A percentile compares a stretch with the other conserved stretches of the same genome.
Evolutionary conservation across 2,888 invertebrate species (phyloP).

Genomic region (Prosopocoilus inquinatus): DNA sequence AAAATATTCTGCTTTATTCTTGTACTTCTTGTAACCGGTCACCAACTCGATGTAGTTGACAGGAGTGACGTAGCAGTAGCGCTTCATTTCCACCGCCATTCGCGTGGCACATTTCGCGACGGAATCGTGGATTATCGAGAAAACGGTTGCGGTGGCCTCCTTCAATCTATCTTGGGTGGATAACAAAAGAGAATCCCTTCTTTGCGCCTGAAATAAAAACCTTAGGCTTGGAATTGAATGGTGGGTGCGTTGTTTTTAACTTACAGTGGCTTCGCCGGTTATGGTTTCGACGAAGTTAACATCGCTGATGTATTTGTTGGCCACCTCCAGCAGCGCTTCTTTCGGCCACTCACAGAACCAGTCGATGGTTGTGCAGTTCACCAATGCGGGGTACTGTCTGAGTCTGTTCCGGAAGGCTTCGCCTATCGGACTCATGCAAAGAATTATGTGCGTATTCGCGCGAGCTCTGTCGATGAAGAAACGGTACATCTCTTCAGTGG

Average conservation of each 20-base stretch:
- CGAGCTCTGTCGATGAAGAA: conserved; percentile 78
- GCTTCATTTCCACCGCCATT: conserved; percentile 76
- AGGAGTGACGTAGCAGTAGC: conserved; percentile 86
- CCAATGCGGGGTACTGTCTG: conserved; percentile 83
- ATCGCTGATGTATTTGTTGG: conserved; percentile 74
- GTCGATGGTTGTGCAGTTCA: conserved; percentile 85
- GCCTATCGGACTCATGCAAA: conserved; percentile 89
- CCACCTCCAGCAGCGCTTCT: conserved; percentile 86
- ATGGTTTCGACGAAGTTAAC: conserved; percentile 71
- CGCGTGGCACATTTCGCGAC: conserved; percentile 69
- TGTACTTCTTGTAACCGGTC: conserved; percentile 76
- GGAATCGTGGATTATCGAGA: conserved; percentile 79
- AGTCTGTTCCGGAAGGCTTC: conserved; percentile 80
- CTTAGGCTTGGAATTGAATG: not conserved
- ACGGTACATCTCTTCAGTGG: conserved; percentile 68
- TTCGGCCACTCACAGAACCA: conserved; percentile 90
- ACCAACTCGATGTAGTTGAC: conserved; percentile 86
- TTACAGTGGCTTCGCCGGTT: conserved; percentile 59
- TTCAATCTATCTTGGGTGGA: conserved; percentile 59
- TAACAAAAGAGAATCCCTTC: conserved; percentile 42
- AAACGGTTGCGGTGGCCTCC: conserved; percentile 69
- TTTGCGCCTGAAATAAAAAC: conserved; percentile 34
- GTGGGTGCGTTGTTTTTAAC: conserved; percentile 7
- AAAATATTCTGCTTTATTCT: not conserved
- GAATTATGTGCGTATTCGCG: conserved; percentile 72